Evolutionary conservation across 2,797 vertebrate species (phyloP).

Genomic region (Chloroceryle inda): DNA sequence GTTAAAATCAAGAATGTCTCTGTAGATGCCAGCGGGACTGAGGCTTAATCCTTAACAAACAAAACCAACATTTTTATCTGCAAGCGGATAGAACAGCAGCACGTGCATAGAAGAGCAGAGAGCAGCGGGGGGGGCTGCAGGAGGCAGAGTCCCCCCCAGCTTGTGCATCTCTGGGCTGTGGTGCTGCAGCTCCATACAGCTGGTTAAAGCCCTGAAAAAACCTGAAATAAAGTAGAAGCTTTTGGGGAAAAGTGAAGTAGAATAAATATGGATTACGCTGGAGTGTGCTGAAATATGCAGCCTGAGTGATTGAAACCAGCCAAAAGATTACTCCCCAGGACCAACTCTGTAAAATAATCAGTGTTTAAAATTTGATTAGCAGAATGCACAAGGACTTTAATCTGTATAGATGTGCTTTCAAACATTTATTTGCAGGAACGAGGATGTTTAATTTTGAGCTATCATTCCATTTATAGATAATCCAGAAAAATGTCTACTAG

Average conservation of each 20-base stretch:
- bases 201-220: background rate
- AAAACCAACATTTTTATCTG: background rate
- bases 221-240: background rate
- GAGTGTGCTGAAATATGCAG: conserved; percentile 10
- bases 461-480: conserved; percentile 25
- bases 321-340: background rate
- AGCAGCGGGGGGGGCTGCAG: background rate
- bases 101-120: accelerated
- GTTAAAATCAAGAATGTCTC: conserved; percentile 7
- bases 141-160: background rate
- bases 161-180: background rate
- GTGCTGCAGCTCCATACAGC: background rate
- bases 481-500: background rate
- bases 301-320: background rate
- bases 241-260: background rate
- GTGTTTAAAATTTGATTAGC: conserved; percentile 22
- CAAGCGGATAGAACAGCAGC: background rate
- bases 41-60: background rate
- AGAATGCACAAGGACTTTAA: background rate
- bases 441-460: conserved; percentile 41
- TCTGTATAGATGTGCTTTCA: background rate
- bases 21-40: background rate
- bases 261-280: background rate
- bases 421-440: conserved; percentile 24
- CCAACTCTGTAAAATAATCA: background rate